Evolutionary conservation across 2,797 vertebrate genomes (phyloP).

Genomic region (Antrozous pallidus): DNA sequence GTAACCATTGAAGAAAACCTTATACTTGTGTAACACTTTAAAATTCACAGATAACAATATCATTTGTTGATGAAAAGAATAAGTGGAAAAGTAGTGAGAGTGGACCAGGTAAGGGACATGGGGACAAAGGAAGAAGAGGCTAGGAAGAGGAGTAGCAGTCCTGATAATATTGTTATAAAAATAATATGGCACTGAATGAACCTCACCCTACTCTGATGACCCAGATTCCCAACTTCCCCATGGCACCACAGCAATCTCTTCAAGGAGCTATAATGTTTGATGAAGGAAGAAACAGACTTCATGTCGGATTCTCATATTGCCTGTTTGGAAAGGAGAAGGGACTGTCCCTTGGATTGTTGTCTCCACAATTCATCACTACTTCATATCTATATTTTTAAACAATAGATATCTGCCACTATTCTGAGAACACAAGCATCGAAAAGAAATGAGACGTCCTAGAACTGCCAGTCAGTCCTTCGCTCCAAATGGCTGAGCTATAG

Average conservation of each 20-base stretch:
- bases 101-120: background rate
- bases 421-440: conserved; percentile 19
- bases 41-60: conserved; percentile 20
- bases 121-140: background rate
- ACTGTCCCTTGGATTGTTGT: background rate
- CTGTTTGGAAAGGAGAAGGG: background rate
- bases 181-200: background rate
- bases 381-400: background rate
- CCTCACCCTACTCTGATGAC: background rate
- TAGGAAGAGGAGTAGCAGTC: background rate
- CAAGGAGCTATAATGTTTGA: conserved; percentile 1
- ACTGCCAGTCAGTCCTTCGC: conserved; percentile 3
- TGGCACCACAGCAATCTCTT: background rate
- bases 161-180: background rate
- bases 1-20: conserved; percentile 10
- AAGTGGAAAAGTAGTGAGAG: background rate
- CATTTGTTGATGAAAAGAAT: conserved; percentile 31
- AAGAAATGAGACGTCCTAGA: background rate
- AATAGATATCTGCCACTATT: background rate
- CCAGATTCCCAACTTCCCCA: background rate
- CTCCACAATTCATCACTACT: background rate
- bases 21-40: background rate
- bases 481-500: conserved; percentile 34
- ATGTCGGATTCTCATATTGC: background rate
- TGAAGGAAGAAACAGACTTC: conserved; percentile 28